phyloP scores from a whole-genome alignment of 35 echinoderm and acorn worm genomes.

The Strongylocentrotus purpuratus region DNA sequence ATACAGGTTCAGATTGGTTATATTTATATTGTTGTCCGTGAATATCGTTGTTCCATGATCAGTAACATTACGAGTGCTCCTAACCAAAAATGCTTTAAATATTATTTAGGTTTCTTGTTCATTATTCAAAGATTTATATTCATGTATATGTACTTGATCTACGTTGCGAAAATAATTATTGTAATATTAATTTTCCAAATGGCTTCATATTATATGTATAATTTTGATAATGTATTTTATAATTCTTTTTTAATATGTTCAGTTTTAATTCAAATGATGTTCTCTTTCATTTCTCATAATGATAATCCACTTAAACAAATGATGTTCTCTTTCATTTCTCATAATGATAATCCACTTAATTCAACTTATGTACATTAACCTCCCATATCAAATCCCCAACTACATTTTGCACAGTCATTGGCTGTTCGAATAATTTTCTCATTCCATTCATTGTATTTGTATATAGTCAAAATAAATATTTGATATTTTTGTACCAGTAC shows the following conservation, averaged over 20 bases:
- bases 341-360: not conserved
- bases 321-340: not conserved
- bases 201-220: not conserved
- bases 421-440: not conserved
- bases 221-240: not conserved
- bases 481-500: not conserved
- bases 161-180: not conserved
- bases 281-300: not conserved
- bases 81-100: not conserved
- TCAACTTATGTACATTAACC: not conserved
- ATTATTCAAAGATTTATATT: not conserved
- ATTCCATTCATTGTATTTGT: constrained; percentile 12
- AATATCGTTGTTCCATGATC: not conserved
- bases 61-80: not conserved
- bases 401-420: not conserved
- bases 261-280: not conserved
- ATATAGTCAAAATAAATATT: constrained; percentile 6
- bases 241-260: too few species aligned
- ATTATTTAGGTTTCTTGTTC: not conserved
- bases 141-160: not conserved
- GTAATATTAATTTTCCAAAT: not conserved
- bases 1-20: not conserved
- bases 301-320: not conserved
- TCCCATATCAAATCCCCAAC: not conserved
- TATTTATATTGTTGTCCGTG: not conserved